Evolutionary conservation across 2,113 vertebrate species (phyloP), one percentile per base, ranked within the genome.

Genomic region (Podarcis cretensis): DNA sequence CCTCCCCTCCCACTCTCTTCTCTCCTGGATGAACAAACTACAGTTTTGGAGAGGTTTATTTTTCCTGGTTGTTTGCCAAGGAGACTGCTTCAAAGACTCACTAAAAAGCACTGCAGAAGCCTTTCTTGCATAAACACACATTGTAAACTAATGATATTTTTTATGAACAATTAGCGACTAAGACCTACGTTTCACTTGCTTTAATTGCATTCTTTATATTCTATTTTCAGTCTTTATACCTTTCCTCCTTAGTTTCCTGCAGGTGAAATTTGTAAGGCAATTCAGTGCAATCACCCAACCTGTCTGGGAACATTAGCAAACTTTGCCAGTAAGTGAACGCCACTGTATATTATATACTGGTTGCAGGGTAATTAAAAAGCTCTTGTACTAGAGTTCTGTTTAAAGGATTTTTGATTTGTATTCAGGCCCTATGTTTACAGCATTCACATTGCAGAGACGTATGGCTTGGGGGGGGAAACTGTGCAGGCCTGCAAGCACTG

Each of bases 11-110:
- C 63, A 21, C 37, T 66, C 20, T 1, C 63, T 59, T 75, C 35
- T 83, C 74, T 83, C 73, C 77, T 81, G 66, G 66, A 81, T 71
- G 32, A 59, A 81, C 32, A 81, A 76, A 85, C 30, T 27, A 68
- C 10, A 54, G 48, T 54, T 54, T 54, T 54, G 48, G 48, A 54
- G 48, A 54, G 48, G 48, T 54, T 54, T 54, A 83, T 76, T 71
- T 77, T 83, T 78, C 65, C 40, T 32, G 4, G 10, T 71, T 21
- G 27, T 69, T 69, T 69, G 71, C 30, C 71, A 73, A 73, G 37
- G 66, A 71, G 48, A 65, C 32, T 84, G 68, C 40, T 13, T 43
- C 23, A 73, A 83, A 57, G 48, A 69, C 74, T 63, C 65, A 63
- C 66, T 40, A 23, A 71, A 54, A 57, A 57, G 5, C 25, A n/a